Evolutionary conservation across 1,140 invertebrate genomes (phyloP), one percentile per base, ranked within the genome.

Genomic region (Pararge aegeria): DNA sequence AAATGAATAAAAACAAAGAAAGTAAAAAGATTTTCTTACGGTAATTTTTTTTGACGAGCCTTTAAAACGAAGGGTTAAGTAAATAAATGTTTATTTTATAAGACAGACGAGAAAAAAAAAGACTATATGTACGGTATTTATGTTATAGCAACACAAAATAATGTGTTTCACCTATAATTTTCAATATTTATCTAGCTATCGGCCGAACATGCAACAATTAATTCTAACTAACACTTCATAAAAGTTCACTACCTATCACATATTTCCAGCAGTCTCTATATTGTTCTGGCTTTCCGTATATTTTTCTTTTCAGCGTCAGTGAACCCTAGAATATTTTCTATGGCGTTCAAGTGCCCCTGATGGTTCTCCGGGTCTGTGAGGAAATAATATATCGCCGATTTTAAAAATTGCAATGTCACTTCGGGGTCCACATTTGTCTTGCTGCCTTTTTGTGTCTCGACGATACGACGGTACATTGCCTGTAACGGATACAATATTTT

Each of bases 351-450:
- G 80, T 97, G 96, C 9, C 95, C 95, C 68, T 94, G 93, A 58
- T 94, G 94, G 77, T 96, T 97, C 72, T 96, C 95, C 66, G 94
- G 94, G 77, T 97, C 95, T 0, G 95, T 97, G 40, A 97, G 90
- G 78, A 97, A 97, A 80, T 97, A 97, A 78, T 96, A 97, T 70
- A 97, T 93, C n/a, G 96, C 95, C 55, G 95, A 96, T 87, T 96
- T 97, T 52, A 97, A 91, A 87, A 97, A 97, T 80, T 96, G 95
- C 68, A 97, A 86, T 5, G 95, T 97, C 60, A 96, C 94, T 89
- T 96, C 95, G 38, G 96, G 95, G 90, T 97, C 96, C 38, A 96
- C 93, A 64, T 91, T 92, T 68, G 90, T 93, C 74, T 92, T 92
- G 69, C 75, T 92, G 72, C 91, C 93, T 66, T 87, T 89, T 80